Evolutionary conservation across 2,797 vertebrate species (phyloP).

Genomic region (Anisognathus igniventris): DNA sequence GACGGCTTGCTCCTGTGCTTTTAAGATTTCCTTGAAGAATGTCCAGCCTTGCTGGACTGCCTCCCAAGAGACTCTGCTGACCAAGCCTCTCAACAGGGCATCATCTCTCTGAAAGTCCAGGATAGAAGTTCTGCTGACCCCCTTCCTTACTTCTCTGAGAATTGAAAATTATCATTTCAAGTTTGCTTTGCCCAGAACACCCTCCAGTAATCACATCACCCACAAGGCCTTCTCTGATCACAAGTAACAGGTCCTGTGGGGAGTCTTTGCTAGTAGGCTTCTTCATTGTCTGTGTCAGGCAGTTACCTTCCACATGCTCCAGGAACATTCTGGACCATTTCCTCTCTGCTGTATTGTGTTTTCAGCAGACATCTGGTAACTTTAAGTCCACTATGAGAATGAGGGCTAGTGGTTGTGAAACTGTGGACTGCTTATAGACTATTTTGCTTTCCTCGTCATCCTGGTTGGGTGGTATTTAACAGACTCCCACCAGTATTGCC

Average conservation of each 20-base stretch:
- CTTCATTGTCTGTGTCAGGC: not conserved
- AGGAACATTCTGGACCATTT: not conserved
- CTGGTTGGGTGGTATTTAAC: not conserved
- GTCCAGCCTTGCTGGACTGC: not conserved
- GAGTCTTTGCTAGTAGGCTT: not conserved
- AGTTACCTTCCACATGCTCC: not conserved
- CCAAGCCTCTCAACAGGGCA: not conserved
- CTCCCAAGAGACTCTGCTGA: not conserved
- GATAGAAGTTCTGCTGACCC: not conserved
- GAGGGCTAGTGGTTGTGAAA: not conserved
- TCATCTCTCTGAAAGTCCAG: not conserved
- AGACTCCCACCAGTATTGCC: not conserved
- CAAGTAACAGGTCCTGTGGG: not conserved
- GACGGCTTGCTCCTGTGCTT: not conserved
- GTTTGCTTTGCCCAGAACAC: not conserved
- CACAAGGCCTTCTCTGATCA: not conserved
- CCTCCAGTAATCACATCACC: not conserved
- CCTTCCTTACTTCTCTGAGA: not conserved
- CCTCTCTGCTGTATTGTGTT: not conserved
- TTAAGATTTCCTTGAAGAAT: not conserved
- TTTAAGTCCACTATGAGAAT: not conserved
- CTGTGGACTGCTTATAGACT: not conserved
- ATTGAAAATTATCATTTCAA: not conserved
- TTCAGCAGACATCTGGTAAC: not conserved
- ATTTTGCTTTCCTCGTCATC: rapidly evolving